Evolutionary conservation across 2,113 vertebrate species (phyloP).

Genomic region (Athene cunicularia): DNA sequence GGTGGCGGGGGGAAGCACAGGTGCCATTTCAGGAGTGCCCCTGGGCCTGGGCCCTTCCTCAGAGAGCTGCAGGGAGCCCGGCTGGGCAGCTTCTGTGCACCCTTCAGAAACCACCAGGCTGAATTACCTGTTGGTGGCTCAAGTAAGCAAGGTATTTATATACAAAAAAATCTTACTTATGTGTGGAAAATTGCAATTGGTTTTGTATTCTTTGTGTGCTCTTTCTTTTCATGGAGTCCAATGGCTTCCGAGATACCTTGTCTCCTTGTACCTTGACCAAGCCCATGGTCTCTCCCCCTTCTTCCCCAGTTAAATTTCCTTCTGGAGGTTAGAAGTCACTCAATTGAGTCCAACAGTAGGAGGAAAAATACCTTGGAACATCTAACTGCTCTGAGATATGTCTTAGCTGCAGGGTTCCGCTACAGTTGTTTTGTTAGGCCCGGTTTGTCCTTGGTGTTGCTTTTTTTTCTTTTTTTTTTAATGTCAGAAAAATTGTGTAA

Average conservation of each 20-base stretch:
- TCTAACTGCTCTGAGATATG: neutral
- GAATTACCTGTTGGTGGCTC: fast-evolving
- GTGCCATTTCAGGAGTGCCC: fast-evolving
- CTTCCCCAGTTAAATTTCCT: neutral
- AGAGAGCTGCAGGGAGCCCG: fast-evolving
- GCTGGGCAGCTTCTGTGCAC: fast-evolving
- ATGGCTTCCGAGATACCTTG: neutral
- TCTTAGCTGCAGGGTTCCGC: neutral
- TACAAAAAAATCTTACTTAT: neutral
- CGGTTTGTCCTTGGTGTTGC: neutral
- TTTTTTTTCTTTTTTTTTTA: neutral
- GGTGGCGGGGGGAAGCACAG: fast-evolving
- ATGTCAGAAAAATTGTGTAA: neutral
- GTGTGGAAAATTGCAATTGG: fast-evolving
- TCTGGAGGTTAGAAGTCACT: neutral
- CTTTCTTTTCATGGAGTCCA: neutral
- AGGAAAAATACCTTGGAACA: neutral
- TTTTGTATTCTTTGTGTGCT: neutral
- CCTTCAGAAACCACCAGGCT: fast-evolving
- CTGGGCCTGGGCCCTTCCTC: fast-evolving
- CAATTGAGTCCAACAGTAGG: too few species aligned
- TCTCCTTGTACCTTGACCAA: fast-evolving
- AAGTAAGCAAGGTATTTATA: neutral
- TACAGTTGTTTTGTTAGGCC: neutral
- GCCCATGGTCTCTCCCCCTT: neutral